A percentile compares a stretch with the other conserved stretches of the same genome.
phyloP scores from a whole-genome alignment of 2,113 vertebrate genomes.

The Isichthys henryi region DNA sequence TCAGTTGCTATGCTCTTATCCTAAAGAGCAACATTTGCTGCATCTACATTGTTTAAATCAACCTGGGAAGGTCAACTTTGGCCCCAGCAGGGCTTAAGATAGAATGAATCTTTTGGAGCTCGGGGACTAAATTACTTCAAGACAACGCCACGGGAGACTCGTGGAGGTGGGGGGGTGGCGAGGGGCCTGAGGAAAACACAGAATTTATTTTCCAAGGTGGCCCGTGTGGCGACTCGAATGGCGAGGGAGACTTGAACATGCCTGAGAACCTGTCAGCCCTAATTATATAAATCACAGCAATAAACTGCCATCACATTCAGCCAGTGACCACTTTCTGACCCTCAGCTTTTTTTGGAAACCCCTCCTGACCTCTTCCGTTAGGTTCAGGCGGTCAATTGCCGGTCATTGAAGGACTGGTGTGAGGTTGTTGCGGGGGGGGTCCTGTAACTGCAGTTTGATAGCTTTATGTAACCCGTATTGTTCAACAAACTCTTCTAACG shows the following conservation, averaged over 20 bases:
- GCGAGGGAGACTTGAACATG: slow-evolving; percentile 46
- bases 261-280: slow-evolving; percentile 72
- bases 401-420: slow-evolving; percentile 61
- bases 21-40: slow-evolving; percentile 60
- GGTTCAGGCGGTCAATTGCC: slow-evolving; percentile 93
- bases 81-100: slow-evolving; percentile 65
- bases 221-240: slow-evolving; percentile 53
- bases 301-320: slow-evolving; percentile 74
- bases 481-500: background rate
- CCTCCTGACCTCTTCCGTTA: slow-evolving; percentile 75
- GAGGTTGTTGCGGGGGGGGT: background rate
- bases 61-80: slow-evolving; percentile 64
- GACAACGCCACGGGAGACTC: slow-evolving; percentile 67
- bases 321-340: slow-evolving; percentile 86
- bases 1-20: slow-evolving; percentile 58
- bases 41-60: slow-evolving; percentile 65
- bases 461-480: background rate
- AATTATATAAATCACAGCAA: slow-evolving; percentile 85
- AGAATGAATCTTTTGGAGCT: slow-evolving; percentile 60
- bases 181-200: slow-evolving; percentile 55
- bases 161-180: background rate
- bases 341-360: slow-evolving; percentile 66
- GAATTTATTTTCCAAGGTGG: slow-evolving; percentile 75
- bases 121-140: slow-evolving; percentile 71
- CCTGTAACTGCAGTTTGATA: too few relatives aligned